Base-by-base conservation (phyloP, 2,888 invertebrate species). In the Eutolmus rufibarbis region DNA sequence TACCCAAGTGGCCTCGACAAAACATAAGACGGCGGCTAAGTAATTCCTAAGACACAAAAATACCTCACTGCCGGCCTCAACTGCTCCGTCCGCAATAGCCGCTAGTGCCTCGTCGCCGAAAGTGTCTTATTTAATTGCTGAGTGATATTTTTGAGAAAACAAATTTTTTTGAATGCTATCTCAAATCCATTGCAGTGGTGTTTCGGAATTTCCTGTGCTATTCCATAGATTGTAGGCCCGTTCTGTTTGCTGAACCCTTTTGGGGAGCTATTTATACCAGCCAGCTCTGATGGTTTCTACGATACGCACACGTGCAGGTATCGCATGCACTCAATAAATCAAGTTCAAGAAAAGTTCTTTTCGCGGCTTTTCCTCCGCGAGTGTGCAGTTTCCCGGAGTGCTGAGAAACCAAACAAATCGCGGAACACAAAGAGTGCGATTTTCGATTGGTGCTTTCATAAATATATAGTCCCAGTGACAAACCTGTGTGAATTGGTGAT, bases 211-310 rank as follows among this genome's bases (percentile, higher is more conserved):
- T 81, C 40, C 34, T 66, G 66, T 66, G 82, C 66, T 66, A 19
- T 37, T 19, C 28, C 19, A 66, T 66, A 66, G n/a, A 57, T 57
- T 57, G 23, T 81, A 46, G 23, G 23, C 12, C 19, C 34, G n/a
- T 84, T 84, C n/a, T 23, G 40, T 8, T 28, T 12, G 66, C n/a
- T 66, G 66, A 66, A 28, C 81, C 81, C 31, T 84, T 81, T 84
- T 66, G 56, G 82, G 82, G 66, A 40, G 82, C 66, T 84, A 84
- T 84, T 66, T 84, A 34, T 84, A 84, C 34, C 81, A 51, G n/a
- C 28, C 23, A 66, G 66, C 66, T 4, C 66, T 14, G 66, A 66
- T 66, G 12, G 66, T 66, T 66, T 23, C 82, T 66, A 66, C 51
- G 82, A 66, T 66, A 51, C 81, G 66, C 82, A 79, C 79, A 34